phyloP scores from a whole-genome alignment of 37 sponge, comb jelly and placozoan species.

The Tethya wilhelma region DNA sequence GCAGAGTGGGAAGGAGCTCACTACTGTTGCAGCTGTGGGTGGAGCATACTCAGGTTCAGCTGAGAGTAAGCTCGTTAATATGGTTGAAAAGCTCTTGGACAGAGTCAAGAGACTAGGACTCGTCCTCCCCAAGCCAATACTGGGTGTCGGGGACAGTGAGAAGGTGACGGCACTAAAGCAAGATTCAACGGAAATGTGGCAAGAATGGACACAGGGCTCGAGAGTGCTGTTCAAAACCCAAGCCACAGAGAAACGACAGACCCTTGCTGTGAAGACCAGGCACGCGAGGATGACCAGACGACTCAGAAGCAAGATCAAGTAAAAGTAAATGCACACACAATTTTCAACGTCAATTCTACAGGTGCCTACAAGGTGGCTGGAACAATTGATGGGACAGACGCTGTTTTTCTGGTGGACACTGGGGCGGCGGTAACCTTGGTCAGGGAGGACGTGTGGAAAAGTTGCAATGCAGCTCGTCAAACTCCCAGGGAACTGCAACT shows the following conservation, averaged over 20 bases:
- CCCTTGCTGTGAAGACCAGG: slow-evolving; percentile 28
- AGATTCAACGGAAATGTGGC: slow-evolving; percentile 29
- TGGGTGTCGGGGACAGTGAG: background rate
- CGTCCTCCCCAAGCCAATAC: too few relatives aligned
- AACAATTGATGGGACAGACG: slow-evolving; percentile 7
- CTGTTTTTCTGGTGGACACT: slow-evolving; percentile 44
- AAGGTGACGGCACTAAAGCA: background rate
- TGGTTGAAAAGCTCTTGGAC: slow-evolving; percentile 6
- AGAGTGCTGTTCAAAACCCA: background rate
- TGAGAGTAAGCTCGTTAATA: background rate
- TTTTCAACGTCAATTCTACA: slow-evolving; percentile 15
- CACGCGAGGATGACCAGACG: slow-evolving; percentile 39
- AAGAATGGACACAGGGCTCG: slow-evolving; percentile 38
- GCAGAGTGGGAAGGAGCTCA: background rate
- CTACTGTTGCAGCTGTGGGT: background rate
- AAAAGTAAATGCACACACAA: background rate
- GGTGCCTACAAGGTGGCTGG: slow-evolving; percentile 2
- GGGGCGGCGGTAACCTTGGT: slow-evolving; percentile 63
- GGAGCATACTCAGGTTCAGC: background rate
- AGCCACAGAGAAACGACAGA: slow-evolving; percentile 37
- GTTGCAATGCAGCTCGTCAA: background rate
- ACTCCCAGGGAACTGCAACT: slow-evolving; percentile 14
- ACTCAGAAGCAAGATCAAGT: too few relatives aligned
- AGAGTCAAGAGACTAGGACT: slow-evolving; percentile 23
- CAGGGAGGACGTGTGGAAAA: slow-evolving; percentile 14